Percentiles rank a stretch among this genome's conserved stretches.
Conservation (phyloP, 2,113 vertebrate species). For the Orientallactaga bullata region DNA sequence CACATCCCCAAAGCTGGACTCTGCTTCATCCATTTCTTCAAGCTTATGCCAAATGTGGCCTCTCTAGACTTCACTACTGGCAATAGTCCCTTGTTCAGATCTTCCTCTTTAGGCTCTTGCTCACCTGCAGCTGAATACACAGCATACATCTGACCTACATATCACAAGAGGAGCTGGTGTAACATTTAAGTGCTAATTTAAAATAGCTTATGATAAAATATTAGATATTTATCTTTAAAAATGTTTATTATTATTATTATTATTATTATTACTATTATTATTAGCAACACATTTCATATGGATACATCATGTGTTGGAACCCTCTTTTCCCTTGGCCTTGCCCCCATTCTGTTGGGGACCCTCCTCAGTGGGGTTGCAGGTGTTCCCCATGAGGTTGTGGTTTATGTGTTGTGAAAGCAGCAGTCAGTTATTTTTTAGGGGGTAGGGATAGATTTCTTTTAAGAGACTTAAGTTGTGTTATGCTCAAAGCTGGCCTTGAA, state of each 20-base stretch:
- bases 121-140: background rate
- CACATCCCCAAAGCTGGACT: rapidly evolving
- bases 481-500: background rate
- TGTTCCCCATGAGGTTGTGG: no score
- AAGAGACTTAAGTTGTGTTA: background rate
- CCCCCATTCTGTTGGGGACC: no score
- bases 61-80: background rate
- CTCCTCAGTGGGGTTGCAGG: no score
- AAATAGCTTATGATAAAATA: background rate
- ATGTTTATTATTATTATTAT: no score
- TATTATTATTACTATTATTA: background rate
- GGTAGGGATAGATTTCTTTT: background rate
- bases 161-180: background rate
- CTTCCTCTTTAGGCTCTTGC: background rate
- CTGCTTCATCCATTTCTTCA: background rate
- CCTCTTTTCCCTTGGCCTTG: no score
- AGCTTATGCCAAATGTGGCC: background rate
- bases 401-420: no score
- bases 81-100: background rate
- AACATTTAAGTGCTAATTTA: background rate
- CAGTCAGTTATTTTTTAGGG: background rate
- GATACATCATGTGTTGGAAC: no score
- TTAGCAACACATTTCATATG: no score
- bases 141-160: background rate
- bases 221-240: background rate